Evolutionary conservation across 2,113 vertebrate genomes (phyloP).

Genomic region (Numenius arquata): DNA sequence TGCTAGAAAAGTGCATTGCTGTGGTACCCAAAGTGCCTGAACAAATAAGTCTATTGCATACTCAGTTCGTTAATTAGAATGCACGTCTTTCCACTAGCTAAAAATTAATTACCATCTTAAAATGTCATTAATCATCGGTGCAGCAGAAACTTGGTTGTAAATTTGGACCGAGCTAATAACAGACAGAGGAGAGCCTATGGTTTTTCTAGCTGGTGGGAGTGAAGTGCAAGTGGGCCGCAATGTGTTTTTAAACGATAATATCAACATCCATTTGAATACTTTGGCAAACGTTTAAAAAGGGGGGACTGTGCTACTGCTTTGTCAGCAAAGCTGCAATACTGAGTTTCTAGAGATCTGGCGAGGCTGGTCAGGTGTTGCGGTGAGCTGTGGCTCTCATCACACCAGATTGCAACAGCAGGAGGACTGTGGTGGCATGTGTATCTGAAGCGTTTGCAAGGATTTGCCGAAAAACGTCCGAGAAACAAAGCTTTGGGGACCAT

Average conservation of each 20-base stretch:
- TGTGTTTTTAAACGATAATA: conserved; percentile 38
- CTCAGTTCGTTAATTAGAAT: conserved; percentile 68
- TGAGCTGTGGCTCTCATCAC: conserved; percentile 37
- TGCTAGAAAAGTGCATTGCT: not conserved
- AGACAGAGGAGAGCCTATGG: conserved; percentile 21
- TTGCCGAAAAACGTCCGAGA: not conserved
- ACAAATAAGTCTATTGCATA: conserved; percentile 38
- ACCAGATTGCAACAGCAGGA: conserved; percentile 53
- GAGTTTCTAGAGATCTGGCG: not conserved
- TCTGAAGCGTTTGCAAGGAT: not conserved
- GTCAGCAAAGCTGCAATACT: conserved; percentile 45
- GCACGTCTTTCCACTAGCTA: conserved; percentile 44
- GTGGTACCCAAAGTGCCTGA: not conserved
- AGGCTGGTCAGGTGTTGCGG: conserved; percentile 32
- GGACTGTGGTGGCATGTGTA: conserved; percentile 12
- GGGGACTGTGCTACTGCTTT: conserved; percentile 25
- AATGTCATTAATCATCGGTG: conserved; percentile 63
- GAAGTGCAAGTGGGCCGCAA: conserved; percentile 28
- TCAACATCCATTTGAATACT: conserved; percentile 41
- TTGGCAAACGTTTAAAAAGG: not conserved
- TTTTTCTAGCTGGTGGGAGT: conserved; percentile 31
- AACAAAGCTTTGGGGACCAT: not conserved
- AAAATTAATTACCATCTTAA: conserved; percentile 75
- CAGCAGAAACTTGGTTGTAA: conserved; percentile 56
- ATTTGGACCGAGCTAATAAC: conserved; percentile 54